A percentile compares a stretch with the other conserved stretches of the same genome.
Evolutionary conservation across 2,888 invertebrate species (phyloP).

Genomic region (Leucophenga maculata): DNA sequence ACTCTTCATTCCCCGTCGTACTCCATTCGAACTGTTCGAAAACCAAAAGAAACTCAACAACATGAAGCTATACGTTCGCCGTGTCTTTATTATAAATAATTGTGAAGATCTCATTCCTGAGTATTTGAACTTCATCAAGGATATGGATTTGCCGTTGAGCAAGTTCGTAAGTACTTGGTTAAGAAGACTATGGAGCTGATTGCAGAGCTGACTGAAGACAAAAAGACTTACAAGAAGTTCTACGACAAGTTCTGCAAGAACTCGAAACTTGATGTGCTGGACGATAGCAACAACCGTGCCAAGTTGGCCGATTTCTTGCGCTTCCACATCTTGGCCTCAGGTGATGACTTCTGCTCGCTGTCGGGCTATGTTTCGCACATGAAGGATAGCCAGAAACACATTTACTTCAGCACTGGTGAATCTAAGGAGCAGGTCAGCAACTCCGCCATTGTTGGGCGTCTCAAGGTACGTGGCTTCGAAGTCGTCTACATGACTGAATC

Average conservation of each 20-base stretch:
- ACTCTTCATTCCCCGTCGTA: conserved; percentile 91
- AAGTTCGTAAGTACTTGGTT: conserved; percentile 98
- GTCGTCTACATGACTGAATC: conserved; percentile 99
- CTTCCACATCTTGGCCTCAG: conserved; percentile 94
- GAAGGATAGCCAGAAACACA: conserved; percentile 98
- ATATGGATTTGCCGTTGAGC: conserved; percentile 98
- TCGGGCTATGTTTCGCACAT: conserved; percentile 97
- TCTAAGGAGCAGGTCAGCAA: conserved; percentile 94
- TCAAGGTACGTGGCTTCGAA: conserved; percentile 98
- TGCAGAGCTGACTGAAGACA: conserved; percentile 96
- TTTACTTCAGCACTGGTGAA: conserved; percentile 98
- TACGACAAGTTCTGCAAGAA: conserved; percentile 99
- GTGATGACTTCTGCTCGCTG: conserved; percentile 93
- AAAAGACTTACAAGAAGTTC: conserved; percentile 98
- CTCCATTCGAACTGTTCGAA: conserved; percentile 98
- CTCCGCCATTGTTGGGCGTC: conserved; percentile 97
- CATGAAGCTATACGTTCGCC: conserved; percentile 96
- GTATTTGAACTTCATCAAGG: conserved; percentile 95
- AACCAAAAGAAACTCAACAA: conserved; percentile 99
- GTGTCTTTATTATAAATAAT: conserved; percentile 99
- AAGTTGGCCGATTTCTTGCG: conserved; percentile 92
- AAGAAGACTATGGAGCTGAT: conserved; percentile 98
- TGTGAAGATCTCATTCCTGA: conserved; percentile 99
- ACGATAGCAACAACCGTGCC: conserved; percentile 94
- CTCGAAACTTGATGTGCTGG: conserved; percentile 96